Percentiles rank a stretch among this genome's conserved stretches.
phyloP scores from a whole-genome alignment of 2,888 invertebrate species.

The Aproaerema taeniolella region DNA sequence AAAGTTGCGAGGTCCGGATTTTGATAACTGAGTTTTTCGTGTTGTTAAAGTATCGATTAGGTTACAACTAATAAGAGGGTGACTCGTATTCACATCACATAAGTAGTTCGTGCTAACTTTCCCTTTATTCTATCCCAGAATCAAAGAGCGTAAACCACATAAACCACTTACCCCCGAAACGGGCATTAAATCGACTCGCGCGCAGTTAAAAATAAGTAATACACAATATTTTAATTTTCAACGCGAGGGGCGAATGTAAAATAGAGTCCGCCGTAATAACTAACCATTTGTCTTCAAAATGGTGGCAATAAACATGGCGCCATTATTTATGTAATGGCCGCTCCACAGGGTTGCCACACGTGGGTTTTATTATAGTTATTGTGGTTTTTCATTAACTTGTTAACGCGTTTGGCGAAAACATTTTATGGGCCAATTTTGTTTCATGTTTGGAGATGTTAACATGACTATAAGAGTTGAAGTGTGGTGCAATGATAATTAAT shows the following conservation, averaged over 20 bases:
- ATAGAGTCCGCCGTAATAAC: conserved; percentile 73
- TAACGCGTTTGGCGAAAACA: conserved; percentile 34
- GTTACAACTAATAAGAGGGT: too few species aligned
- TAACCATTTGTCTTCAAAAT: conserved; percentile 78
- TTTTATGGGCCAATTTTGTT: not conserved
- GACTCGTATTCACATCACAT: too few species aligned
- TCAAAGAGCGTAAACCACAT: not conserved
- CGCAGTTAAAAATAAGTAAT: conserved; percentile 71
- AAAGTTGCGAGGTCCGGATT: too few species aligned
- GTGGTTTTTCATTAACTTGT: conserved; percentile 68
- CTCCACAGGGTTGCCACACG: conserved; percentile 66
- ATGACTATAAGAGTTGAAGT: too few species aligned
- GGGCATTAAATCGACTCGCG: conserved; percentile 41
- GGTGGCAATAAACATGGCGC: conserved; percentile 74
- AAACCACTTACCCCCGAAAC: not conserved
- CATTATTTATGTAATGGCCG: conserved; percentile 77
- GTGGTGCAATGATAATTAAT: too few species aligned
- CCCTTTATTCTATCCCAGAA: too few species aligned
- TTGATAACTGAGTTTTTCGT: too few species aligned
- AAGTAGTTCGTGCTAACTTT: too few species aligned
- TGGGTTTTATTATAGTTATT: conserved; percentile 66
- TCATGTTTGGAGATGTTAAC: not conserved
- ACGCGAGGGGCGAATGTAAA: conserved; percentile 68
- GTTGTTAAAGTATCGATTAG: too few species aligned
- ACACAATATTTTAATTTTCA: conserved; percentile 76